Base-by-base conservation (phyloP, 2,113 vertebrate genomes). In the Sebastes schlegelii region DNA sequence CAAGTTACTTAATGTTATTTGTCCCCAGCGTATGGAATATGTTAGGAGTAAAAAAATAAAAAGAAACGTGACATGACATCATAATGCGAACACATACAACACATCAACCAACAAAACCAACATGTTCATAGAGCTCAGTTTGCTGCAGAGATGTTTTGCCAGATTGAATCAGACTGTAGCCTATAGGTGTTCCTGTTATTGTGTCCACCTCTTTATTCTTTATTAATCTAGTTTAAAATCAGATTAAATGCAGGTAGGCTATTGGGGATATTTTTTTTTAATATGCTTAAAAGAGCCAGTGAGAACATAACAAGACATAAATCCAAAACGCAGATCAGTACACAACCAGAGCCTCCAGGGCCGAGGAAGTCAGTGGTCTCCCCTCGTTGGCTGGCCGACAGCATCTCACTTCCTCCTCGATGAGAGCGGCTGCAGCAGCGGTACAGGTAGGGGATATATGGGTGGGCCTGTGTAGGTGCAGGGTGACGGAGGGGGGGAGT, bases 401-500 rank as follows among this genome's bases (percentile, higher is more conserved):
- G 23, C 42, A 4, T 72, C 46, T 75, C 64, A 72, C 72, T 73
- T 90, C 63, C 62, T 78, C 67, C 62, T 80, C 14, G 17, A 45
- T 5, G 79, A 71, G 61, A 71, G 8, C 1, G 78, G 78, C 34
- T 82, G 64, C 69, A 79, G 71, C 17, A 19, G 81, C 1, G 83
- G 83, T 5, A 91, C 75, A 16, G 78, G 77, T 6, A 89, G 57
- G 14, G 86, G 74, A 1, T 12, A 69, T 46, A 83, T 60, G 21
- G 80, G 68, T 54, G 76, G 7, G 8, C 74, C 72, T 19, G 77
- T 73, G 8, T 34, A 48, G 49, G 60, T 65, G 60, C 75, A 80
- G 40, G 88, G 82, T 2, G 93, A 88, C 0, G 93, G 92, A 3
- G 92, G 93, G 12, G 93, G 93, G 4, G 91, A 91, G 77, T 93